These are phyloP conservation scores for Nesoenas mayeri DNA, from an alignment of 2,113 vertebrate genomes.

Conservation along the genomic window DNA sequence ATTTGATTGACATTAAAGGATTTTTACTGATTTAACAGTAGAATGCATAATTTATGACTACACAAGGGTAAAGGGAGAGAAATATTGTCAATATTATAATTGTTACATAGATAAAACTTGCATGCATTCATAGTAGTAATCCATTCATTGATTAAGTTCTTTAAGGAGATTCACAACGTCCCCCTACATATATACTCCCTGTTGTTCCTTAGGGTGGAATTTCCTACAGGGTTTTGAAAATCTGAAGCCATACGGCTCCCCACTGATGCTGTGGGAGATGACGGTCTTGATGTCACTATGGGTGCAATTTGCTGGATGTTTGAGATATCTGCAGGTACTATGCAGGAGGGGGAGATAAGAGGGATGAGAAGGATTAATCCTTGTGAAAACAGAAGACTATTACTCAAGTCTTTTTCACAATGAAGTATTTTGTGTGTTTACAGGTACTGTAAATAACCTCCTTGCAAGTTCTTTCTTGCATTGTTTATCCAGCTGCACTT, in stretches of 20 bases:
- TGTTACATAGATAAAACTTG: neutral
- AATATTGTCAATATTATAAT: neutral
- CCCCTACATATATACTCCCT: neutral
- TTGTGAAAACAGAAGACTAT: neutral
- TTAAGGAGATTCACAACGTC: slow-evolving; percentile 20
- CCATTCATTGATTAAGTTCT: slow-evolving; percentile 3
- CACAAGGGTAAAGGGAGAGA: neutral
- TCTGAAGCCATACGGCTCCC: neutral
- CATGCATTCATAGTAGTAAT: neutral
- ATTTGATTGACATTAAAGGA: neutral
- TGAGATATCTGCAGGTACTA: neutral
- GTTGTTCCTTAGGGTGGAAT: neutral
- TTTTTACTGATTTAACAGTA: slow-evolving; percentile 19
- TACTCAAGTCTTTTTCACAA: neutral
- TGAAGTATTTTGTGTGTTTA: neutral
- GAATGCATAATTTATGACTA: slow-evolving; percentile 22
- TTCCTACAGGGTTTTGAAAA: neutral
- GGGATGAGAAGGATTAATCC: neutral
- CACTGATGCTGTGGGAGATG: neutral
- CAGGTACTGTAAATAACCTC: neutral
- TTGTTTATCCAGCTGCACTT: slow-evolving; percentile 3
- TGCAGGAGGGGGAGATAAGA: neutral
- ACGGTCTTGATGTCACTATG: neutral
- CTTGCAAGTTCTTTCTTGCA: neutral
- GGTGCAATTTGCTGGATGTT: neutral